phyloP scores from a whole-genome alignment of 2,797 vertebrate species.

The Epinephelus coioides region DNA sequence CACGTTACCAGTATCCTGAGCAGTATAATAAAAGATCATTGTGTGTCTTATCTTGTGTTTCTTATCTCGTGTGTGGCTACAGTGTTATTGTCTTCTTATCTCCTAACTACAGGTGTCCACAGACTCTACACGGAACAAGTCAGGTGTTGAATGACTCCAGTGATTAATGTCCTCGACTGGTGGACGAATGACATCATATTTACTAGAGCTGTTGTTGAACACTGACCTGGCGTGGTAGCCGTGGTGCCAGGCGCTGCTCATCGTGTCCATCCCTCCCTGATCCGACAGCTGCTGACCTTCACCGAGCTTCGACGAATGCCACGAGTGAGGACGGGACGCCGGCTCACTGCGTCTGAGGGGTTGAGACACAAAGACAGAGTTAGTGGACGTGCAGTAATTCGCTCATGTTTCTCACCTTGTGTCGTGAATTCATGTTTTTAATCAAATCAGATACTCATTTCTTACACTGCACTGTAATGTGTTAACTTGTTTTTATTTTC shows the following conservation, averaged over 20 bases:
- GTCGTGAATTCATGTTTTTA: no score
- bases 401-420: no score
- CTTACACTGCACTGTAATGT: no score
- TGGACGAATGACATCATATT: background rate
- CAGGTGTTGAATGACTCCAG: background rate
- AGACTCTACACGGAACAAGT: background rate
- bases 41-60: slow-evolving; percentile 1
- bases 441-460: no score
- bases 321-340: slow-evolving; percentile 91
- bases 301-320: slow-evolving; percentile 91
- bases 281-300: slow-evolving; percentile 86
- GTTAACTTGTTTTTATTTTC: no score
- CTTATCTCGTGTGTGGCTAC: background rate
- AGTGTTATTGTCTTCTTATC: slow-evolving; percentile 4
- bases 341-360: slow-evolving; percentile 88
- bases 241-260: slow-evolving; percentile 92
- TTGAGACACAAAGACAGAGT: background rate
- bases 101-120: background rate
- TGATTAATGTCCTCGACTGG: background rate
- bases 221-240: slow-evolving; percentile 93
- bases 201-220: background rate
- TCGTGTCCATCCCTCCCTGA: slow-evolving; percentile 86
- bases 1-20: background rate
- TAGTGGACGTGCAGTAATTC: background rate
- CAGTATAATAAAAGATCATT: background rate